These are phyloP conservation scores for Listronotus oregonensis DNA, from an alignment of 1,140 invertebrate species.

Conservation along the genomic window DNA sequence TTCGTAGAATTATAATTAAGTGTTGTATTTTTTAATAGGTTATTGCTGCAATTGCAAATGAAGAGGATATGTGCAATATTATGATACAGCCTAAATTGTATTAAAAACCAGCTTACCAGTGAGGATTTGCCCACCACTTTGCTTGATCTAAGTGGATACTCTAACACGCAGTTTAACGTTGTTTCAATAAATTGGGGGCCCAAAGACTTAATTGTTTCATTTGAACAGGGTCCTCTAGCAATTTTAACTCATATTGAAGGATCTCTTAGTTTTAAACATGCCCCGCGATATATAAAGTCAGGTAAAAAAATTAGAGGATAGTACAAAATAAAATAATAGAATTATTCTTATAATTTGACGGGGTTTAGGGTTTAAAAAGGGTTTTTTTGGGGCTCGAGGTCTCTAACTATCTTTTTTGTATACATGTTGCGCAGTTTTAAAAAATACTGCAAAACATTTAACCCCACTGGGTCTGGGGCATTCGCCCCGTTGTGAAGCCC, in stretches of 20 bases:
- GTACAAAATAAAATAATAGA: no score
- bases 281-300: slow-evolving; percentile 66
- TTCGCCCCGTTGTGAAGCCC: no score
- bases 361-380: no score
- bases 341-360: no score
- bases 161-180: slow-evolving; percentile 65
- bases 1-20: no score
- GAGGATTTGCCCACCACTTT: slow-evolving; percentile 70
- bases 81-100: slow-evolving; percentile 69
- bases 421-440: no score
- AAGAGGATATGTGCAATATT: slow-evolving; percentile 78
- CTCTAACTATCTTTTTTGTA: no score
- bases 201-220: slow-evolving; percentile 59
- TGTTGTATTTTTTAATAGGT: no score
- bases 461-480: no score
- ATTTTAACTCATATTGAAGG: slow-evolving; percentile 46
- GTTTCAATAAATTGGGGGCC: slow-evolving; percentile 61
- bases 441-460: no score
- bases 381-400: no score
- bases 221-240: slow-evolving; percentile 64
- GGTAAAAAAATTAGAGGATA: no score
- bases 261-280: slow-evolving; percentile 57
- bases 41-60: slow-evolving; percentile 71
- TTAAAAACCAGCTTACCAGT: slow-evolving; percentile 70
- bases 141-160: slow-evolving; percentile 72